Evolutionary conservation across 2,797 vertebrate species (phyloP), one percentile per base, ranked within the genome.

Genomic region (Antennarius maculatus): DNA sequence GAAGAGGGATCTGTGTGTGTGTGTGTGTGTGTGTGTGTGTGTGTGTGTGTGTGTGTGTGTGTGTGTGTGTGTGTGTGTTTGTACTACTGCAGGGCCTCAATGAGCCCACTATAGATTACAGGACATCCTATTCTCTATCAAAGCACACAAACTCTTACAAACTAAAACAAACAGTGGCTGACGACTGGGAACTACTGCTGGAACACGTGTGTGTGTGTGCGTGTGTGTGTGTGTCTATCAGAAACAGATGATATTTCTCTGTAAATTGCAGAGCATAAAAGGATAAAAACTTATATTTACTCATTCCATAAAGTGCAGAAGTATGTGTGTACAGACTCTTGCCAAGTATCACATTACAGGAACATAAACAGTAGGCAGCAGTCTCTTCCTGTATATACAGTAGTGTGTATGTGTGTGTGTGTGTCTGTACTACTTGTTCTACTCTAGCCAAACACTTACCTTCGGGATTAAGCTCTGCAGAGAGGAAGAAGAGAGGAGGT

Each of bases 401-500:
- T 66, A 62, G 49, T 61, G 13, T 63, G 55, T 59, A 58, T 71
- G 31, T 34, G 31, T 34, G 31, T 8, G 31, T 8, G 31, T 48
- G 39, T 59, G 43, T 54, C 8, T 34, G 31, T 34, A 65, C 72
- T 76, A 72, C 55, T 57, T n/a, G 15, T 16, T 77, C 79, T 86
- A 84, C 7, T 80, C 77, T 85, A 65, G 34, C 43, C 58, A 53
- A 39, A 63, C 67, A 89, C 92, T 93, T 88, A 94, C 93, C 93
- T 88, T 76, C 82, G 18, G 93, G 92, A 67, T 93, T 94, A 45
- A 93, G 85, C 61, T 93, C 93, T 94, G 88, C 64, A 67, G 68
- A 68, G 71, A 81, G 69, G 65, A 76, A 76, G 58, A 82, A 45
- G 43, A 81, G 66, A 61, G 76, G 47, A 71, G 48, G 27, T 18